A percentile compares a stretch with the other conserved stretches of the same genome.
phyloP scores from a whole-genome alignment of 2,113 vertebrate species.

The Strix uralensis region DNA sequence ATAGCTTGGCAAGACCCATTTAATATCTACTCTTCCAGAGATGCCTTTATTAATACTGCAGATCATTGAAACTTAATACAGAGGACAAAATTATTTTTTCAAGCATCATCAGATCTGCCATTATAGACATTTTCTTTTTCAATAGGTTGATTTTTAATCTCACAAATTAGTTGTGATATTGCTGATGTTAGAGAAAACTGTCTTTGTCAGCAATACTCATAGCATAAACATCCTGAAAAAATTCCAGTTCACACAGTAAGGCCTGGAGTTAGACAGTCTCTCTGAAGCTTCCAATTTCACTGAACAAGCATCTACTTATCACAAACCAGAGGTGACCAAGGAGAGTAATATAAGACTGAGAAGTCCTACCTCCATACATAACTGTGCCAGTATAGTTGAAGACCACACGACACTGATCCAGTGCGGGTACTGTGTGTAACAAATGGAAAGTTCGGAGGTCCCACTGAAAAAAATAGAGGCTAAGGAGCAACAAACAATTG shows the following conservation, averaged over 20 bases:
- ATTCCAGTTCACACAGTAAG: not conserved
- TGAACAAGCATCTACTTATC: not conserved
- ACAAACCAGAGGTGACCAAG: not conserved
- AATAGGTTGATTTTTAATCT: not conserved
- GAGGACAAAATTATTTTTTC: not conserved
- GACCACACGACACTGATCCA: slow-evolving; percentile 99
- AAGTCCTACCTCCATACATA: slow-evolving; percentile 93
- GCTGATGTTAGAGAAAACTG: not conserved
- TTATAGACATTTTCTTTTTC: not conserved
- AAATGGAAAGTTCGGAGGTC: slow-evolving; percentile 97
- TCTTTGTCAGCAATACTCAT: not conserved
- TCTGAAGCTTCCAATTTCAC: not conserved
- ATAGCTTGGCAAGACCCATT: not conserved
- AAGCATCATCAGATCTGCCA: not conserved
- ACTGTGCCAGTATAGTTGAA: slow-evolving; percentile 98
- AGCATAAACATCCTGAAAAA: not conserved
- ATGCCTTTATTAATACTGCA: not conserved
- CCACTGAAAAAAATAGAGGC: slow-evolving; percentile 80
- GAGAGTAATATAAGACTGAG: not conserved
- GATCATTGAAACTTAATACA: not conserved
- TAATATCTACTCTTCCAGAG: not conserved
- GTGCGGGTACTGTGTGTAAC: slow-evolving; percentile 93
- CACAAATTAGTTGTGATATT: not conserved
- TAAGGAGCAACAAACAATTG: slow-evolving; percentile 70
- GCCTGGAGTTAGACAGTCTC: not conserved